These are phyloP conservation scores for Romanogobio albipinnatus DNA, from an alignment of 2,113 vertebrate species.

Conservation along the genomic window DNA sequence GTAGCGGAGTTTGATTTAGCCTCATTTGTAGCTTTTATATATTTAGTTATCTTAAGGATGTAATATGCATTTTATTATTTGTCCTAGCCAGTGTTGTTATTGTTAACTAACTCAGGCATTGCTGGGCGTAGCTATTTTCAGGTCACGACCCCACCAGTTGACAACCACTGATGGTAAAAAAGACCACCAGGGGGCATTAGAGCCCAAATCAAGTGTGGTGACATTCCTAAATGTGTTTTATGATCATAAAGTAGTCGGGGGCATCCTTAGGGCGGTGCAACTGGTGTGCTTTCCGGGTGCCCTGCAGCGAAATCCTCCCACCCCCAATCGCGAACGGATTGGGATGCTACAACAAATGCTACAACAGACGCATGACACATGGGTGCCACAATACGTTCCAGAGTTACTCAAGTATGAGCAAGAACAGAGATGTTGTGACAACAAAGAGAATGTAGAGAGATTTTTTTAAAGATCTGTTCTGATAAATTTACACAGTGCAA, in stretches of 20 bases:
- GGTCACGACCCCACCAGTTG: not conserved
- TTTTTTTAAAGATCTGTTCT: not conserved
- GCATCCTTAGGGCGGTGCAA: no score
- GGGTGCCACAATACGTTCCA: not conserved
- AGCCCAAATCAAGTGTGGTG: not conserved
- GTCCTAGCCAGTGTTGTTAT: not conserved
- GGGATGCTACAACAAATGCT: no score
- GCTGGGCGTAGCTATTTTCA: not conserved
- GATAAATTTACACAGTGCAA: not conserved
- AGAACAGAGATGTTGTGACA: not conserved
- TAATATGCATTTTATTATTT: not conserved
- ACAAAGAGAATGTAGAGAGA: not conserved
- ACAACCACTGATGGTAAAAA: not conserved
- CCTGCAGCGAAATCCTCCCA: no score
- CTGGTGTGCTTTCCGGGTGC: no score
- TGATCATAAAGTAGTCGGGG: not conserved
- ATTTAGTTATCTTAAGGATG: not conserved
- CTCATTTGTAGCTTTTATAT: not conserved
- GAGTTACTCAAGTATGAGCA: not conserved
- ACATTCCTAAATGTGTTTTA: not conserved
- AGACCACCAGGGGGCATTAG: slow-evolving; percentile 15
- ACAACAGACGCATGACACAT: not conserved
- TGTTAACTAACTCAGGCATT: not conserved
- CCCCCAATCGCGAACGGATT: no score
- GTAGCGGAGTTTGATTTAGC: not conserved